These are phyloP conservation scores for Corythaeola cristata DNA, from an alignment of 2,113 vertebrate genomes.

Conservation along the genomic window DNA sequence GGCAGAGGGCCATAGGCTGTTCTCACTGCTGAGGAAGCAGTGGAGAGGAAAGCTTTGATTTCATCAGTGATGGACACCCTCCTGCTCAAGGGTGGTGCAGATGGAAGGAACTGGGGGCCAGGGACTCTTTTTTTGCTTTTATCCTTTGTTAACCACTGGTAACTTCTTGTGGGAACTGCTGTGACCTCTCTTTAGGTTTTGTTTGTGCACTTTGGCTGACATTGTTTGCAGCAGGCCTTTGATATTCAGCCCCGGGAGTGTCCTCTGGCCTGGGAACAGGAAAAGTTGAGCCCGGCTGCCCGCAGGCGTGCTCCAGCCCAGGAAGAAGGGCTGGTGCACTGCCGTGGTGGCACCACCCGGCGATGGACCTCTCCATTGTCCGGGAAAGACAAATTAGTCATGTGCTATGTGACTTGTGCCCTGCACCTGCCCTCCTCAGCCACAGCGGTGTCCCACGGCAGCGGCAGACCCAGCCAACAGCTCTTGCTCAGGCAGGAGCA, in stretches of 20 bases:
- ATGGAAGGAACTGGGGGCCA: slow-evolving; percentile 36
- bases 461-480: accelerated
- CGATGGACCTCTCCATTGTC: accelerated
- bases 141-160: slow-evolving; percentile 34
- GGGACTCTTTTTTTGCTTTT: not conserved
- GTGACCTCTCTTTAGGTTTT: not conserved
- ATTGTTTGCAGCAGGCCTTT: not conserved
- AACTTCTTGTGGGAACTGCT: not conserved
- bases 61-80: not conserved
- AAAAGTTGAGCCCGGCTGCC: not conserved
- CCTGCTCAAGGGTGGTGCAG: slow-evolving; percentile 14
- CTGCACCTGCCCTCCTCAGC: not conserved
- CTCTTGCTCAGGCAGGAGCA: not conserved
- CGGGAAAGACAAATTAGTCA: accelerated
- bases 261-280: not conserved
- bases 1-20: not conserved
- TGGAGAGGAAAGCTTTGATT: slow-evolving; percentile 60
- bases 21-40: not conserved
- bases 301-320: accelerated
- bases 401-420: accelerated
- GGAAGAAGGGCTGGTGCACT: not conserved
- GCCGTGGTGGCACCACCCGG: not conserved
- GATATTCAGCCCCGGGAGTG: not conserved
- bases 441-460: accelerated
- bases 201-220: not conserved